Evolutionary conservation across 2,888 invertebrate species (phyloP).

Genomic region (Conistra vaccinii): DNA sequence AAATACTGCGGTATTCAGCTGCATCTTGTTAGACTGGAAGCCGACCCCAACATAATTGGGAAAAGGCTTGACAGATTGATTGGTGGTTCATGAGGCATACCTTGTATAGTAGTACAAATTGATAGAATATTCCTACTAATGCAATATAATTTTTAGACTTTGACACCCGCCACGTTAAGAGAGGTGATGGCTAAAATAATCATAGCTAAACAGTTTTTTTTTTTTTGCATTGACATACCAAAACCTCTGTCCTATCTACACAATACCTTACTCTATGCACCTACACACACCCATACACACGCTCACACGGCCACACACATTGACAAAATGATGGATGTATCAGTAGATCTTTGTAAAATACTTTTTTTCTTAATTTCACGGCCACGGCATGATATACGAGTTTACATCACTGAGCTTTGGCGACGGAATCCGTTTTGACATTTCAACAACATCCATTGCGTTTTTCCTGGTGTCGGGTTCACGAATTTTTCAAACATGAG

Average conservation of each 20-base stretch:
- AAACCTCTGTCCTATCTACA: constrained; percentile 21
- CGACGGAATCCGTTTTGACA: constrained; percentile 18
- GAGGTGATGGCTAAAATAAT: neutral
- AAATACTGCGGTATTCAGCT: too few species aligned
- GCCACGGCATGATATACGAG: constrained; percentile 35
- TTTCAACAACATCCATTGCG: constrained; percentile 16
- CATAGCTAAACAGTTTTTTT: neutral
- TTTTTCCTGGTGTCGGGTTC: accelerated
- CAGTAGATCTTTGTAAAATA: constrained; percentile 17
- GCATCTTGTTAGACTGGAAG: too few species aligned
- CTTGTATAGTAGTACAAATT: too few species aligned
- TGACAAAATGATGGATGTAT: constrained; percentile 43
- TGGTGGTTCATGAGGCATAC: too few species aligned
- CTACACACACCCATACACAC: constrained; percentile 4
- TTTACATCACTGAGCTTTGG: constrained; percentile 1
- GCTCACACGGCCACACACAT: constrained; percentile 18
- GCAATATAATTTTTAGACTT: neutral
- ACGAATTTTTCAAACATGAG: accelerated
- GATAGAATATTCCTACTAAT: neutral
- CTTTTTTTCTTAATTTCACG: constrained; percentile 54
- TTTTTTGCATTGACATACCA: neutral
- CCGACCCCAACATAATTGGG: too few species aligned
- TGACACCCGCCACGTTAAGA: neutral
- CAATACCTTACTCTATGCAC: constrained; percentile 21
- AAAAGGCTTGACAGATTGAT: too few species aligned